Base-by-base conservation (phyloP, 2,888 invertebrate species). In the Cerastis leucographa region DNA sequence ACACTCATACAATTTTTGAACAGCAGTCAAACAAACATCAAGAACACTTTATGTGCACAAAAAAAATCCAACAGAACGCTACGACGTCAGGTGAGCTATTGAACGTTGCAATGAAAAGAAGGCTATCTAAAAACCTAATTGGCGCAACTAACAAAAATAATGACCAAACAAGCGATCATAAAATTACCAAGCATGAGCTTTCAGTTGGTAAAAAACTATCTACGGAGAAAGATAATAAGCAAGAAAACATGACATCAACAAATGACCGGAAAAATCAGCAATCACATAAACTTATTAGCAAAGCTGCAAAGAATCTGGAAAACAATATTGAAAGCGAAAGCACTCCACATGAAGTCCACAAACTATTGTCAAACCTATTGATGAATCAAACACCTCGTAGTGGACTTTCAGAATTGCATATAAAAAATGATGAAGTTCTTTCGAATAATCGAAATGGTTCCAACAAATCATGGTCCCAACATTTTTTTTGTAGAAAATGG, bases 281-380 rank as follows among this genome's bases (percentile, higher is more conserved):
- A 22, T 29, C 40, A 25, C 12, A 8, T 35, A 19, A 29, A n/a
- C 14, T 29, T 29, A 77, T 29, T 29, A 77, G n/a, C 29, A 77
- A 77, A 74, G 12, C 46, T 76, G 11, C 29, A 49, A 61, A 74
- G 4, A 65, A 78, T 65, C 42, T 19, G 7, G 42, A 51, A 17
- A 76, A 5, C 0, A 19, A 22, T 42, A 19, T 42, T 78, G 19
- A 78, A n/a, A 78, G 51, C 19, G 78, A 44, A 62, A 42, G 0
- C 12, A 61, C 29, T 19, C 2, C 64, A 29, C n/a, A 61, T 22
- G 42, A 51, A 74, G n/a, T 51, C 19, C 29, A 42, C 1, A 64
- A 29, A n/a, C 40, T 77, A 14, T 49, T 49, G 6, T 42, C 74
- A 40, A 49, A n/a, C 17, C 8, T 76, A 29, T 61, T 74, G 49